phyloP scores from a whole-genome alignment of 2,113 vertebrate genomes.

The Phyllostomus discolor region DNA sequence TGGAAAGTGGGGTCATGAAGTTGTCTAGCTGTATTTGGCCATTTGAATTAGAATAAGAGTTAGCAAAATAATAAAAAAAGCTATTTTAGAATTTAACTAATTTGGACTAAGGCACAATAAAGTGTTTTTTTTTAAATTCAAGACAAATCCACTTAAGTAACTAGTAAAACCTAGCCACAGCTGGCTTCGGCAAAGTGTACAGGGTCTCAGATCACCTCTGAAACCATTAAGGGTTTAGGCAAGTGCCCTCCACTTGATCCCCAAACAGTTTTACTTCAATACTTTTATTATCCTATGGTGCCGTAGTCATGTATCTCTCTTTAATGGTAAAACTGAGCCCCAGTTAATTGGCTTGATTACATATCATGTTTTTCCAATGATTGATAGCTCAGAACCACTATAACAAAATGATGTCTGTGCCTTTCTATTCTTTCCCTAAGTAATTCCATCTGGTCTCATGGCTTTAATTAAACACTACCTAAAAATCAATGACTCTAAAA shows the following conservation, averaged over 20 bases:
- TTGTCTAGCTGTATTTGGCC: not conserved
- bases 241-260: not conserved
- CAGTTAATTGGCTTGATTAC: not conserved
- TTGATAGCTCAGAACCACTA: not conserved
- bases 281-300: not conserved
- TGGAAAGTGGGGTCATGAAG: not conserved
- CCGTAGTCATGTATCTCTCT: not conserved
- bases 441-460: not conserved
- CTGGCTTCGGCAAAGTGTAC: not conserved
- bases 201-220: not conserved
- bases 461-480: conserved; percentile 5
- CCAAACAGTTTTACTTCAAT: not conserved
- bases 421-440: not conserved
- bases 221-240: not conserved
- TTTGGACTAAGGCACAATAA: not conserved
- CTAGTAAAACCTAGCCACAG: not conserved
- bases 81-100: not conserved
- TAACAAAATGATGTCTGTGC: not conserved
- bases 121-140: not conserved
- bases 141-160: not conserved
- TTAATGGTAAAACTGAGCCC: not conserved
- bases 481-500: not conserved
- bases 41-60: not conserved
- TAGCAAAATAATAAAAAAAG: not conserved
- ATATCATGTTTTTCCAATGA: not conserved